Percentiles rank a stretch among this genome's conserved stretches.
These are phyloP conservation scores for Simalia tracyae DNA, from an alignment of 2,797 vertebrate genomes.

Conservation along the genomic window DNA sequence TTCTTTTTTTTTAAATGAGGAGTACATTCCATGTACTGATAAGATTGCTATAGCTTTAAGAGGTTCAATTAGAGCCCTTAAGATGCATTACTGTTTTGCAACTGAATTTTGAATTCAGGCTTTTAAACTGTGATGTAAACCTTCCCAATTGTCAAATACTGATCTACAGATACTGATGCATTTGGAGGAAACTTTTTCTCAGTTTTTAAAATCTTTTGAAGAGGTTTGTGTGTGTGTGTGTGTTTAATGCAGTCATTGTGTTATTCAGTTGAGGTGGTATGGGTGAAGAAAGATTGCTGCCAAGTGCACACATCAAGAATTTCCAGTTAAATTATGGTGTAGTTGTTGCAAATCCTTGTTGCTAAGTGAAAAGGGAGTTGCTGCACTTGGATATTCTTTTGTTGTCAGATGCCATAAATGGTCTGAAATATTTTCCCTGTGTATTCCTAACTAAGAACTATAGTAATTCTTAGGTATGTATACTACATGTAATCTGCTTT, in stretches of 20 bases:
- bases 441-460: neutral
- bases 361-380: neutral
- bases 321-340: slow-evolving; percentile 1
- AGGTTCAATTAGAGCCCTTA: neutral
- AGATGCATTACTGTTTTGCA: neutral
- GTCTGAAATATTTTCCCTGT: neutral
- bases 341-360: neutral
- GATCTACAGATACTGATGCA: neutral
- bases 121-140: neutral
- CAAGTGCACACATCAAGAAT: neutral
- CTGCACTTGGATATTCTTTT: neutral
- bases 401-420: neutral
- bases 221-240: no score
- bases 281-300: neutral
- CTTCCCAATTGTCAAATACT: neutral
- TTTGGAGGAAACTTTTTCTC: neutral
- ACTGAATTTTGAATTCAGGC: neutral
- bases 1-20: neutral
- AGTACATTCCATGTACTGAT: neutral
- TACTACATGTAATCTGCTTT: neutral
- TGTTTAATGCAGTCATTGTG: neutral
- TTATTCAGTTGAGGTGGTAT: neutral
- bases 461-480: neutral
- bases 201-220: neutral
- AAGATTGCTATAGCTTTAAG: neutral